Evolutionary conservation across 2,797 vertebrate species (phyloP).

Genomic region (Ciconia nigra): DNA sequence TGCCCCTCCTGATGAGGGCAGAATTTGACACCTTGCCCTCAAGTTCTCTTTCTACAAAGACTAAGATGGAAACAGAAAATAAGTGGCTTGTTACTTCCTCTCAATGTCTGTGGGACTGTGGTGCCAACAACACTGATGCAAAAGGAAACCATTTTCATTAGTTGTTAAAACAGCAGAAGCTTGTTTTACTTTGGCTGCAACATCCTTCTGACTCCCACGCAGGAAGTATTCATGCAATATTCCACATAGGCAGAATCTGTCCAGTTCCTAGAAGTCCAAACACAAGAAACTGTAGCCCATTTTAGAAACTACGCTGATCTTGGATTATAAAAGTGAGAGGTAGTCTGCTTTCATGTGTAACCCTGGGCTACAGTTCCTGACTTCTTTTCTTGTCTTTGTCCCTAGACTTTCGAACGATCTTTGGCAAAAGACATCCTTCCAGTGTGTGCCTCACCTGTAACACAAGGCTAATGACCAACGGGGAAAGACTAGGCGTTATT

Average conservation of each 20-base stretch:
- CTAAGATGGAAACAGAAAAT: not conserved
- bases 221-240: constrained; percentile 24
- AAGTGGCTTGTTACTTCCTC: not conserved
- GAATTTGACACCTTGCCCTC: not conserved
- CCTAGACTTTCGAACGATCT: not conserved
- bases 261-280: constrained; percentile 56
- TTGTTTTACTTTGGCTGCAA: constrained; percentile 48
- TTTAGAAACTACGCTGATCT: not conserved
- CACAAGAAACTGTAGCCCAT: not conserved
- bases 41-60: not conserved
- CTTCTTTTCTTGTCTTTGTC: not conserved
- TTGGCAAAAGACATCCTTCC: not conserved
- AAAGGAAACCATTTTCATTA: constrained; percentile 57
- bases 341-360: not conserved
- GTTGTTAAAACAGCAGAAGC: constrained; percentile 40
- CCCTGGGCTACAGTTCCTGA: not conserved
- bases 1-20: not conserved
- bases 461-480: not conserved
- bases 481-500: not conserved
- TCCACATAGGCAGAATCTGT: not conserved
- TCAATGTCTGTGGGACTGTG: not conserved
- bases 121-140: constrained; percentile 45
- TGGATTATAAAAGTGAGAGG: not conserved
- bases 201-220: constrained; percentile 35
- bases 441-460: not conserved